Conservation (phyloP, 1,140 invertebrate genomes). For the Steinernema khuongi region DNA sequence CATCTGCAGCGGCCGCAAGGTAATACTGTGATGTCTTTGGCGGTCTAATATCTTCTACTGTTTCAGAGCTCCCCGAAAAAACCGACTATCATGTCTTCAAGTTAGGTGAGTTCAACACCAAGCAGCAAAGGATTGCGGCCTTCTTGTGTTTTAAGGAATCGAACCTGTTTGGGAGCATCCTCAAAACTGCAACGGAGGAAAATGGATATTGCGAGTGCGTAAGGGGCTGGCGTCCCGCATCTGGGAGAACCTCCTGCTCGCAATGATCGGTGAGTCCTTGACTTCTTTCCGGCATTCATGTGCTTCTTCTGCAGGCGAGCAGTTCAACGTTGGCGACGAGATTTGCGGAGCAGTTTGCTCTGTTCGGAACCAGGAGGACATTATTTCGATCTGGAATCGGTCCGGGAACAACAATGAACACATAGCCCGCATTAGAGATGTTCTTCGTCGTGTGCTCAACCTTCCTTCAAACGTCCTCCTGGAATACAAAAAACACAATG, state of each 20-base stretch:
- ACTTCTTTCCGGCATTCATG: constrained; percentile 17
- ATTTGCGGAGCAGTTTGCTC: constrained; percentile 96
- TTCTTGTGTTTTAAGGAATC: no score
- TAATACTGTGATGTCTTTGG: constrained; percentile 24
- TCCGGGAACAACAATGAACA: constrained; percentile 79
- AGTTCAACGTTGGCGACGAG: constrained; percentile 97
- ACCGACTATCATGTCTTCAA: constrained; percentile 96
- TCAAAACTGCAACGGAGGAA: constrained; percentile 87
- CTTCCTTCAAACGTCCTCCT: constrained; percentile 82
- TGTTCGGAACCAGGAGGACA: constrained; percentile 88
- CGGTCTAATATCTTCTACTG: constrained; percentile 21
- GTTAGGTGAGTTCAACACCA: no score
- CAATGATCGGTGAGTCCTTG: constrained; percentile 67
- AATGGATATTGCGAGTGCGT: constrained; percentile 78
- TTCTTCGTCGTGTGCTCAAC: constrained; percentile 83
- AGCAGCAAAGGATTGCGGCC: no score
- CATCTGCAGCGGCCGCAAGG: constrained; percentile 78
- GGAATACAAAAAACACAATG: constrained; percentile 91
- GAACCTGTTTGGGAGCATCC: constrained; percentile 76
- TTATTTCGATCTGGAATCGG: constrained; percentile 94
- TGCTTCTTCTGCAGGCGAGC: constrained; percentile 71
- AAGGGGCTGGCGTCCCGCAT: constrained; percentile 81
- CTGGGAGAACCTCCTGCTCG: constrained; percentile 96
- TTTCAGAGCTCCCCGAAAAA: constrained; percentile 72
- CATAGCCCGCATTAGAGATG: constrained; percentile 84